Evolutionary conservation across 2,888 invertebrate genomes (phyloP).

Genomic region (Drosophila recens): DNA sequence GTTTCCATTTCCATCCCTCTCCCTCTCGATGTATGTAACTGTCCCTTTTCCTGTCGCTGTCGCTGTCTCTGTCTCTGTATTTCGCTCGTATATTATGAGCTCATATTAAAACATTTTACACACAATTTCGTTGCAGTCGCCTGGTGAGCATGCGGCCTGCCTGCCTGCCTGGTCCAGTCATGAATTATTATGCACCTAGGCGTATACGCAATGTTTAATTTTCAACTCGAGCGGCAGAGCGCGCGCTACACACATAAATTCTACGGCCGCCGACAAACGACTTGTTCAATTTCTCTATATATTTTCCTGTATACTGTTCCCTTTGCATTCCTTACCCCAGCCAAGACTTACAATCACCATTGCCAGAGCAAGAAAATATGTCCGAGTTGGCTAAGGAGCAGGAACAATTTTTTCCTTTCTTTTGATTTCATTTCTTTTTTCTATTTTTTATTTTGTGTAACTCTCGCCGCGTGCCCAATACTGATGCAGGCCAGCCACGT

Average conservation of each 20-base stretch:
- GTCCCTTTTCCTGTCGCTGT: neutral
- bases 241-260: constrained; percentile 73
- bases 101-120: constrained; percentile 80
- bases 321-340: neutral
- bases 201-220: constrained; percentile 82
- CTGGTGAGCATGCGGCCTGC: constrained; percentile 31
- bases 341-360: constrained; percentile 22
- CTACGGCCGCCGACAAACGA: constrained; percentile 75
- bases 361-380: constrained; percentile 55
- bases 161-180: constrained; percentile 41
- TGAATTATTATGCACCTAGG: constrained; percentile 82
- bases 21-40: constrained; percentile 12
- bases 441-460: constrained; percentile 8
- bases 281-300: constrained; percentile 78
- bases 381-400: constrained; percentile 51
- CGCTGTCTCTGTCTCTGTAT: constrained; percentile 22
- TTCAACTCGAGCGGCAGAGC: constrained; percentile 66
- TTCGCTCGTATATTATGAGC: constrained; percentile 72
- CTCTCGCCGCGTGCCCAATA: constrained; percentile 29
- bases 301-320: constrained; percentile 28
- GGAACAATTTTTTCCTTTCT: constrained; percentile 40
- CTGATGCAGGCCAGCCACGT: constrained; percentile 73
- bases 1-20: constrained; percentile 13
- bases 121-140: constrained; percentile 72
- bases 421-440: constrained; percentile 11